phyloP scores from a whole-genome alignment of 2,797 vertebrate genomes.

The Staurois parvus region DNA sequence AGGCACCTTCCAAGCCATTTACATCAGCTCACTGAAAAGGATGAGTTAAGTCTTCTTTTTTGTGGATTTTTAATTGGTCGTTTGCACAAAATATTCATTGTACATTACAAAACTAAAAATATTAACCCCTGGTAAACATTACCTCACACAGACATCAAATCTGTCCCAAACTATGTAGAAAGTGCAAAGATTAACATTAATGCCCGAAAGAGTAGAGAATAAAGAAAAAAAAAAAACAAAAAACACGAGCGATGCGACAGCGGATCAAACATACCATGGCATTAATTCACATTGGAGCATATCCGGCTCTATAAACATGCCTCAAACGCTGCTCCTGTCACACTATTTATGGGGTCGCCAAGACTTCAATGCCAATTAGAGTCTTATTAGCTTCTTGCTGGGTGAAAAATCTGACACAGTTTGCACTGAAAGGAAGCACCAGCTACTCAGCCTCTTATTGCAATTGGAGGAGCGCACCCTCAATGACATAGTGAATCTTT shows the following conservation, averaged over 20 bases:
- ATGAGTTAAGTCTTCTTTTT: slow-evolving; percentile 32
- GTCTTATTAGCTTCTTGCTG: slow-evolving; percentile 62
- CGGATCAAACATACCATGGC: slow-evolving; percentile 36
- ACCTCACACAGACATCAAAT: not conserved
- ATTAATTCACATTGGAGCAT: slow-evolving; percentile 48
- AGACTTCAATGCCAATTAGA: slow-evolving; percentile 61
- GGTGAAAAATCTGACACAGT: slow-evolving; percentile 58
- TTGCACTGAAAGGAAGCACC: slow-evolving; percentile 54
- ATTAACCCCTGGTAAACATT: slow-evolving; percentile 31
- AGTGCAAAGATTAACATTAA: slow-evolving; percentile 43
- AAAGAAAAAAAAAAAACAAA: not conserved
- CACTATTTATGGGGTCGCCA: slow-evolving; percentile 60
- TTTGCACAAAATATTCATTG: slow-evolving; percentile 38
- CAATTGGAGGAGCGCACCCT: slow-evolving; percentile 33
- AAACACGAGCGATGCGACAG: not conserved
- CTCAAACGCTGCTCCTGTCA: slow-evolving; percentile 57
- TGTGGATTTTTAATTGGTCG: slow-evolving; percentile 34
- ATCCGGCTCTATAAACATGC: slow-evolving; percentile 58
- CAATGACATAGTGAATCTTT: slow-evolving; percentile 56
- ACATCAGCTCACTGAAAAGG: slow-evolving; percentile 31
- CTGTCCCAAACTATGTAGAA: slow-evolving; percentile 36
- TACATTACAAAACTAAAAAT: slow-evolving; percentile 2
- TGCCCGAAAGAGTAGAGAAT: not conserved
- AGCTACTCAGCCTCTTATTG: slow-evolving; percentile 36
- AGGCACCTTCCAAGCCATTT: slow-evolving; percentile 35